A percentile compares a stretch with the other conserved stretches of the same genome.
Conservation (phyloP, 2,113 vertebrate species). For the Colaptes auratus region DNA sequence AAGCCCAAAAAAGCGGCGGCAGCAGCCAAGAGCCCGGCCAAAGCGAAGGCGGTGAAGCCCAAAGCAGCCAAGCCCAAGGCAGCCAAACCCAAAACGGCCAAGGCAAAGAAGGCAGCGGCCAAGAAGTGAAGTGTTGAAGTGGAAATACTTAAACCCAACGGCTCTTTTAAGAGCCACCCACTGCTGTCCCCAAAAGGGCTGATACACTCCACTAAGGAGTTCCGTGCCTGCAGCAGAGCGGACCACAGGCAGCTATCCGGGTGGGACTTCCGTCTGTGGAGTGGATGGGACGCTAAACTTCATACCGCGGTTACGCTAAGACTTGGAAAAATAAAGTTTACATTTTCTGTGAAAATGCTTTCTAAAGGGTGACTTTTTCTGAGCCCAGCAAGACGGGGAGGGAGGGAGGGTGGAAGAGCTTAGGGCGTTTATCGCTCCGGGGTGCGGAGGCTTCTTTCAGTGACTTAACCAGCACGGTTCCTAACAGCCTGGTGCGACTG, state of each 20-base stretch:
- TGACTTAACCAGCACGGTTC: not conserved
- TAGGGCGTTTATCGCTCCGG: not conserved
- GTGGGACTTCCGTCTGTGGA: not conserved
- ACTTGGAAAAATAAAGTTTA: conserved; percentile 43
- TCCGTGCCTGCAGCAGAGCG: not conserved
- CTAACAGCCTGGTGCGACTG: not conserved
- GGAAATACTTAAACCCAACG: conserved; percentile 68
- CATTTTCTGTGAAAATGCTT: not conserved
- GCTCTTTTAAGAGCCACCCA: conserved; percentile 82
- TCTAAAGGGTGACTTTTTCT: not conserved
- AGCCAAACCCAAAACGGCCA: conserved; percentile 25
- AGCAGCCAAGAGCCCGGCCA: conserved; percentile 3
- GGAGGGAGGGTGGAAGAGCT: not conserved
- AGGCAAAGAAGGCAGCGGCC: conserved; percentile 20
- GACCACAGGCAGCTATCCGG: not conserved
- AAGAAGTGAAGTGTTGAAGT: conserved; percentile 60
- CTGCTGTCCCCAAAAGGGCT: not conserved
- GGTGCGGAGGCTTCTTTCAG: not conserved
- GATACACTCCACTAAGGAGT: not conserved
- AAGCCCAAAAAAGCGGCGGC: not conserved
- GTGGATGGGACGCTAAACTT: not conserved
- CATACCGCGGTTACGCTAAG: not conserved
- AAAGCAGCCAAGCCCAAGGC: not conserved
- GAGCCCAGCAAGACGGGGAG: not conserved
- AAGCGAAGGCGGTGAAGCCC: not conserved